A percentile compares a stretch with the other conserved stretches of the same genome.
These are phyloP conservation scores for Mormyrus proboscirostris DNA, from an alignment of 2,797 vertebrate species.

Conservation along the genomic window DNA sequence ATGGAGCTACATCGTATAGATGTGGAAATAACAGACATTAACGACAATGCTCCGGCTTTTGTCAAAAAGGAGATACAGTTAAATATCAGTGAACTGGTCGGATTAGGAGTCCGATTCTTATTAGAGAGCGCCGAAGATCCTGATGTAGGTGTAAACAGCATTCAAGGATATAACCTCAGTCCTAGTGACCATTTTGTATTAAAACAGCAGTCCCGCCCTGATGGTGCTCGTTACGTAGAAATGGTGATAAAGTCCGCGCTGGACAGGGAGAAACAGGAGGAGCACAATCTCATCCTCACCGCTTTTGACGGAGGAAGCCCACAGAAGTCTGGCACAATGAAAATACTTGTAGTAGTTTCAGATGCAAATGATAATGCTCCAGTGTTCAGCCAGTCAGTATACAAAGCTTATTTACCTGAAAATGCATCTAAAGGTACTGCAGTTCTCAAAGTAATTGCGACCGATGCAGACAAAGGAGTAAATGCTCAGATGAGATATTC, in stretches of 20 bases:
- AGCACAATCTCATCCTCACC: slow-evolving; percentile 47
- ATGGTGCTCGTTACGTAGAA: slow-evolving; percentile 40
- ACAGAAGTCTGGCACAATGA: slow-evolving; percentile 36
- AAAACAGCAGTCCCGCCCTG: slow-evolving; percentile 33
- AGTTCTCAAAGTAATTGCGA: slow-evolving; percentile 51
- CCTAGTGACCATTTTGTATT: slow-evolving; percentile 42
- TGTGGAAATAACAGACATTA: slow-evolving; percentile 49
- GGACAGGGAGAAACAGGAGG: slow-evolving; percentile 51
- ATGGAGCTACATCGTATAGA: slow-evolving; percentile 42
- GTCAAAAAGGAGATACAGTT: slow-evolving; percentile 21
- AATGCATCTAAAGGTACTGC: slow-evolving; percentile 46
- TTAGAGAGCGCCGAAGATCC: slow-evolving; percentile 45
- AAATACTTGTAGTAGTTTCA: slow-evolving; percentile 34
- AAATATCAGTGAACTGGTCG: slow-evolving; percentile 32
- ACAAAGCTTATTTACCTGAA: slow-evolving; percentile 50
- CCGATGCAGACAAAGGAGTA: slow-evolving; percentile 57
- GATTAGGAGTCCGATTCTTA: slow-evolving; percentile 29
- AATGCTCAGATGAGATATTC: slow-evolving; percentile 34
- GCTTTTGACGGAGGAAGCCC: slow-evolving; percentile 59
- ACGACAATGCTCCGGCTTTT: slow-evolving; percentile 51
- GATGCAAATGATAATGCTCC: slow-evolving; percentile 43
- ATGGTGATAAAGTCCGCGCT: slow-evolving; percentile 42
- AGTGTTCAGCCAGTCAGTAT: slow-evolving; percentile 33
- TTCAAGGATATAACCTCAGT: slow-evolving; percentile 46
- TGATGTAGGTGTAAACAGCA: slow-evolving; percentile 43